Base-by-base conservation (phyloP, 37 sponge, comb jelly and placozoan species). In the Cliona cf. orientalis region DNA sequence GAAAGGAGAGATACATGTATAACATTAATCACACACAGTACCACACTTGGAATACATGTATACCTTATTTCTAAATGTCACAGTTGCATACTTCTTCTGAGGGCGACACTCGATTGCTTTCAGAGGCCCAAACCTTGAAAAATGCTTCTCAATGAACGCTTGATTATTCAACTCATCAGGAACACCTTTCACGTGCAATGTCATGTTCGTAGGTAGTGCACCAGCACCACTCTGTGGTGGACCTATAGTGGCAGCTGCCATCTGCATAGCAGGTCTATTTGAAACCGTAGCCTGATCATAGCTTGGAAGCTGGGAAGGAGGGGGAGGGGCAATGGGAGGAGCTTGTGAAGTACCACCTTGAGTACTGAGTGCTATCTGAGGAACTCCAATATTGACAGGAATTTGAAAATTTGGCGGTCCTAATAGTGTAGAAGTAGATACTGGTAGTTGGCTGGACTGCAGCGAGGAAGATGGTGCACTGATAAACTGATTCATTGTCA, bases 181-280 rank as follows among this genome's bases (percentile, higher is more conserved):
- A 23, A 93, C 12, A 23, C 78, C 82, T 69, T 93, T 93, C 62
- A 93, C 63, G 69, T 93, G 94, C 34, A 82, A 53, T n/a, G 73
- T 38, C 3, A 55, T 2, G 55, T 29, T 49, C 3, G 55, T 31
- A n/a, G n/a, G n/a, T n/a, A n/a, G n/a, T n/a, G n/a, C n/a, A n/a
- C n/a, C n/a, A n/a, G n/a, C n/a, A n/a, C n/a, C n/a, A n/a, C n/a
- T n/a, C n/a, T n/a, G n/a, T n/a, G n/a, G n/a, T n/a, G n/a, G n/a
- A n/a, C n/a, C n/a, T n/a, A n/a, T n/a, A n/a, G n/a, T 19, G 55
- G 55, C 55, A 49, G 14, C 55, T 49, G 55, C 11, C 14, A 49
- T 11, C 55, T 49, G 14, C 17, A 11, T 49, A 11, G 14, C 55
- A 49, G 14, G 17, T 49, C 14, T 19, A 6, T 32, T 61, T 61